Percentiles rank a stretch among this genome's conserved stretches.
phyloP scores from a whole-genome alignment of 2,113 vertebrate species.

The Addax nasomaculatus region DNA sequence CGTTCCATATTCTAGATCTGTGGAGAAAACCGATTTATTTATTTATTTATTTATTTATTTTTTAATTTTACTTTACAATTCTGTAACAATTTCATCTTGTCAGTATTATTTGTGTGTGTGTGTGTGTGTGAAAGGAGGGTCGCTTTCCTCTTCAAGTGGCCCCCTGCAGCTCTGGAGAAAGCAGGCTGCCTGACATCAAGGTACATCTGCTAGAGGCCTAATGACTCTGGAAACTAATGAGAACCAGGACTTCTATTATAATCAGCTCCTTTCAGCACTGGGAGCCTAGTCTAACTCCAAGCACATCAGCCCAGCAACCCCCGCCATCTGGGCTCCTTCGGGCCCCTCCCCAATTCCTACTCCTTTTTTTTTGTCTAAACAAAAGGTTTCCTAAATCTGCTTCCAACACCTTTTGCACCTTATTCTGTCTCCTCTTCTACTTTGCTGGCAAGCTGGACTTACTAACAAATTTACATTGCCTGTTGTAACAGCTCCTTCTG shows the following conservation, averaged over 20 bases:
- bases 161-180: neutral
- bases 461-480: neutral
- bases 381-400: neutral
- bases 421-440: neutral
- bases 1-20: neutral
- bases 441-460: neutral
- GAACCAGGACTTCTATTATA: neutral
- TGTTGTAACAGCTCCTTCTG: neutral
- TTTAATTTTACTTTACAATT: too few relatives aligned
- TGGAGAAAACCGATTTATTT: neutral
- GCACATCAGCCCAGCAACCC: neutral
- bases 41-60: too few relatives aligned
- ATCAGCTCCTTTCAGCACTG: neutral
- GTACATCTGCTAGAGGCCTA: neutral
- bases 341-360: neutral
- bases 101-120: neutral
- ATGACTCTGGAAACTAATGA: neutral
- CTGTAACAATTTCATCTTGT: neutral
- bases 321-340: too few relatives aligned
- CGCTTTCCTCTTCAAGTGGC: neutral
- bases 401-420: neutral
- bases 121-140: neutral
- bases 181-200: neutral
- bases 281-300: neutral
- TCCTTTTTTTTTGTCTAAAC: neutral